Evolutionary conservation across 1,140 invertebrate species (phyloP), one percentile per base, ranked within the genome.

Genomic region (Bombus sylvicola): DNA sequence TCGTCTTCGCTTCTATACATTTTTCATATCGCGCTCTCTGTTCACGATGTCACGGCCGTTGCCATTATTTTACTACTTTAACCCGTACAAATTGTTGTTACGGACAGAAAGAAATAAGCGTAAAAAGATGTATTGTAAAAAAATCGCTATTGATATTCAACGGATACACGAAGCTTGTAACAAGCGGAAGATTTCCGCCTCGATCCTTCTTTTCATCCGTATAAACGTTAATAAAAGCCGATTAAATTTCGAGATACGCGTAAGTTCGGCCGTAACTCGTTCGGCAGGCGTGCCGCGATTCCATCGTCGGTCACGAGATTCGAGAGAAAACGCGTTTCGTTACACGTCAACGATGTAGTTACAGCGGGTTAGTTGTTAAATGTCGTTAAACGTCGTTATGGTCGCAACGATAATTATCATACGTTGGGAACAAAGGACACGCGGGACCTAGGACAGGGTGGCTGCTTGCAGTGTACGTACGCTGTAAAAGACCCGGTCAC

Each of bases 371-470:
- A 86, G 71, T 88, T 90, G 83, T 87, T 92, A 89, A 92, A 91
- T 88, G 87, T 89, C 85, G 89, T 89, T 92, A 88, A 90, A 84
- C 85, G 83, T 89, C 81, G 85, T 91, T 89, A 91, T 82, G 80
- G 79, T 85, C 77, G 89, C 81, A 72, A 89, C 73, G 89, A 90
- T 89, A 90, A 90, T 91, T 90, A 91, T 89, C 72, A 86, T 90
- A 86, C 77, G 68, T 83, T 62, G 74, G 41, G 59, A 69, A 86
- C 91, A 82, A 91, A 87, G 62, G 39, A 53, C 18, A 53, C 47
- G 47, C 47, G 47, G 47, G 5, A 53, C n/a, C 72, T 81, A 57
- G 81, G 62, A 28, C 43, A 59, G 68, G 47, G n/a, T 68, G 13
- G 37, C 47, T 22, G 18, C 47, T 53, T 74, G 71, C 69, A 66